Base-by-base conservation (phyloP, 2,888 invertebrate genomes). In the Gonocerus acuteangulatus region DNA sequence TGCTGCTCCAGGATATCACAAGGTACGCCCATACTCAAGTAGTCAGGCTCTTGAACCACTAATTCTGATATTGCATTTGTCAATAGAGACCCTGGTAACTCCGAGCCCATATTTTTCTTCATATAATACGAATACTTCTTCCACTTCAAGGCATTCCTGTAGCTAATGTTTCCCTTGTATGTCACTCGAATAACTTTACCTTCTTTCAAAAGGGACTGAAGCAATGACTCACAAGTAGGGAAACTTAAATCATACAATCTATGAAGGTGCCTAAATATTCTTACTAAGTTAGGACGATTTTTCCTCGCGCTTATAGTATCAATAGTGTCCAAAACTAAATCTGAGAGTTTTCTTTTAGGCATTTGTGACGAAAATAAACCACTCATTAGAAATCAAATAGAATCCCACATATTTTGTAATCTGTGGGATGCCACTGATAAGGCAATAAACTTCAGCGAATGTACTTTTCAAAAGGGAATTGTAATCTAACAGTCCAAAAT, bases 61-160 rank as follows among this genome's bases (percentile, higher is more conserved):
- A 86, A 76, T 70, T 85, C 84, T 56, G 85, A 83, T 65, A 86
- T 82, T 19, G 86, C 85, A 65, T 83, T 82, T 49, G 83, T 82
- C 65, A 87, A 79, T 69, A 85, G 16, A 18, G 57, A 16, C 15
- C 57, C 45, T 23, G 57, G 22, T 21, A 57, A 57, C 23, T 57
- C 57, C 16, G 57, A 32, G 18, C 45, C 47, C 47, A 57, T 47
- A 57, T 22, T 57, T 23, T 57, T 57, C 23, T 57, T 57, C 57
- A 45, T 45, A 7, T 57, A 57, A 21, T 34, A 57, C 9, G 54
- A 42, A 45, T 45, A 45, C 23, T 57, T 57, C 21, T 57, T 57
- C 57, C 57, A 57, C 47, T 57, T 57, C n/a, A 47, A 27, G 27
- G 57, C 57, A 57, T 57, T 57, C 18, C 57, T 19, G 18, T 57